These are phyloP conservation scores for Malurus splendens DNA, from an alignment of 2,797 vertebrate species.

Conservation along the genomic window DNA sequence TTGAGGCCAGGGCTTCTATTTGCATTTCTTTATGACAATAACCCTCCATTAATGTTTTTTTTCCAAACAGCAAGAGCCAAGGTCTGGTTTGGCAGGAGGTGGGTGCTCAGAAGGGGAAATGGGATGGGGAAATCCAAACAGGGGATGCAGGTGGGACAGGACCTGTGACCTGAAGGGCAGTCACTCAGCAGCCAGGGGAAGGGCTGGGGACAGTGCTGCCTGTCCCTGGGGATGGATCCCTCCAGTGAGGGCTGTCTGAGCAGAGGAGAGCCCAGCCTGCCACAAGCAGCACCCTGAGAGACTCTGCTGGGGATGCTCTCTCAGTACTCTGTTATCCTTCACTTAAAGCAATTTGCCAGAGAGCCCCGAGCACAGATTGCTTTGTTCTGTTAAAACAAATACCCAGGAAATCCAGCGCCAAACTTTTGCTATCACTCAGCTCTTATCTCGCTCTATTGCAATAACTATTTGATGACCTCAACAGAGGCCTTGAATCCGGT, in stretches of 20 bases:
- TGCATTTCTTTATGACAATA: not conserved
- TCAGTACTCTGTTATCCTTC: not conserved
- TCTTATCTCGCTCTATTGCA: conserved; percentile 33
- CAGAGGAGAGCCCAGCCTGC: not conserved
- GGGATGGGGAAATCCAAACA: not conserved
- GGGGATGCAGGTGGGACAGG: not conserved
- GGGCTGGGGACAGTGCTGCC: not conserved
- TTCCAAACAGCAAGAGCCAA: not conserved
- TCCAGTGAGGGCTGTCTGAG: not conserved
- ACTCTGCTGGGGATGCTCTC: not conserved
- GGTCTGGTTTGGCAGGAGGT: not conserved
- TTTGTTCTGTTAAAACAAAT: not conserved
- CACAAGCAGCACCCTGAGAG: not conserved
- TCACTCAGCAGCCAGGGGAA: not conserved
- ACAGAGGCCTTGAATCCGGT: conserved; percentile 29
- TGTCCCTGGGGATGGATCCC: not conserved
- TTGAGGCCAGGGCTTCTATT: not conserved
- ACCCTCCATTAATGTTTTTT: not conserved
- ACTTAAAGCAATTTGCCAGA: not conserved
- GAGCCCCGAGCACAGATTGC: not conserved
- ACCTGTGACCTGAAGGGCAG: not conserved
- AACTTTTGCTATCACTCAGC: not conserved
- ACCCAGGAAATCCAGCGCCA: not conserved
- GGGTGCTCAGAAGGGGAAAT: not conserved
- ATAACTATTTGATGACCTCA: conserved; percentile 48